Evolutionary conservation across 1,140 invertebrate species (phyloP), one percentile per base, ranked within the genome.

Genomic region (Schlechtendalia chinensis): DNA sequence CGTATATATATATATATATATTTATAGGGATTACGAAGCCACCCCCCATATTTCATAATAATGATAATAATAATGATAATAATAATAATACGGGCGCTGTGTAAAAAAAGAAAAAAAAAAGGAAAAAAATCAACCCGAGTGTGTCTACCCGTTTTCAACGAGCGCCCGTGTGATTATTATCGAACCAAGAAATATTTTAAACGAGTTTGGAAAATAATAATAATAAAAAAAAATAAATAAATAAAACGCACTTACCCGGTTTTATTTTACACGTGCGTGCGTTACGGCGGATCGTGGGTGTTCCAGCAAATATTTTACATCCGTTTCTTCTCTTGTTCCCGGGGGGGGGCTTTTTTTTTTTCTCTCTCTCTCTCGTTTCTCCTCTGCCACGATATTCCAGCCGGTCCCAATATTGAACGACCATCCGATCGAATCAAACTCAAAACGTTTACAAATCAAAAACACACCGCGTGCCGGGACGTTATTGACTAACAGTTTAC

Each of bases 11-110:
- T n/a, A n/a, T n/a, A n/a, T n/a, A n/a, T n/a, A n/a, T n/a, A n/a
- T n/a, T n/a, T n/a, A n/a, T n/a, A n/a, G 39, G 67, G 67, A 69
- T 69, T 69, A 69, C 22, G 32, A 6, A 69, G 67, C 45, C 67
- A 69, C 67, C 67, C 67, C 67, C 67, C 22, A 69, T 5, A 47
- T 69, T 69, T 69, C 14, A 8, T 69, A 50, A 69, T 69, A 69
- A 69, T 32, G 32, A 61, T 58, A 58, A 53, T 54, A 54, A 54
- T 45, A 45, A 69, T 45, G n/a, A n/a, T n/a, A 65, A 61, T 58
- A 58, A 53, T 54, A 54, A 54, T 45, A 45, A 69, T 45, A 65
- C 32, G 63, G 63, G 67, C 47, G 22, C 5, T 14, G n/a, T 22
- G 12, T 45, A 69, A 50, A 69, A 67, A 47, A 50, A 69, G 27